Conservation (phyloP, 2,888 invertebrate genomes). For the Chloroclysta siterata region DNA sequence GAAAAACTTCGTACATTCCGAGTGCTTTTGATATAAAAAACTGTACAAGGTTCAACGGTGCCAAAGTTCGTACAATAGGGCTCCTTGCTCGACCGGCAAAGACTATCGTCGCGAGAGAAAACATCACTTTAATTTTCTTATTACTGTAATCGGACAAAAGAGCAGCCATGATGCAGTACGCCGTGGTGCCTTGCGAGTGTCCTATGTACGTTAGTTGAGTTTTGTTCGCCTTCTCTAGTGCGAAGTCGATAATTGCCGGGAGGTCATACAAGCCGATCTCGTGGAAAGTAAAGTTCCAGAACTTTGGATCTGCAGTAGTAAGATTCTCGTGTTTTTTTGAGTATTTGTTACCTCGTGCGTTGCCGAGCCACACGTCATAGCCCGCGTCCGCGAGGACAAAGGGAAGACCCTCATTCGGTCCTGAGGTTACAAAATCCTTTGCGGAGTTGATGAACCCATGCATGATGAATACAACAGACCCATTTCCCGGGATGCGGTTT, state of each 20-base stretch:
- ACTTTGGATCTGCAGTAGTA: constrained; percentile 57
- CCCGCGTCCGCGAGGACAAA: constrained; percentile 85
- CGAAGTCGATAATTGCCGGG: constrained; percentile 89
- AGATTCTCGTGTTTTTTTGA: constrained; percentile 71
- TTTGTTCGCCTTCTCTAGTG: constrained; percentile 78
- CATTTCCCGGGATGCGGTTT: constrained; percentile 36
- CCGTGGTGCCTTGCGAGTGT: constrained; percentile 89
- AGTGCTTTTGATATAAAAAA: constrained; percentile 2
- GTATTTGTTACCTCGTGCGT: constrained; percentile 89
- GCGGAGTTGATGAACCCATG: constrained; percentile 90
- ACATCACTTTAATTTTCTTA: constrained; percentile 81
- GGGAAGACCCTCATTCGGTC: constrained; percentile 80
- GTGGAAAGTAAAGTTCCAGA: constrained; percentile 89
- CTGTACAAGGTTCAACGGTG: constrained; percentile 3
- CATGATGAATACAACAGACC: constrained; percentile 85
- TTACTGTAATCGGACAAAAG: constrained; percentile 84
- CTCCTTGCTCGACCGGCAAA: constrained; percentile 75
- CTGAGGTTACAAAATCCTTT: constrained; percentile 88
- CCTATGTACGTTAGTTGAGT: constrained; percentile 88
- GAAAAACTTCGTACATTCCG: constrained; percentile 19
- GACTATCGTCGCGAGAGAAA: constrained; percentile 86
- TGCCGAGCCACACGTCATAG: constrained; percentile 91
- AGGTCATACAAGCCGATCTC: constrained; percentile 90
- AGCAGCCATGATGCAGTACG: constrained; percentile 86
- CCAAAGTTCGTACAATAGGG: constrained; percentile 26